Conservation (phyloP, 2,888 invertebrate genomes). For the Girardia tigrina region DNA sequence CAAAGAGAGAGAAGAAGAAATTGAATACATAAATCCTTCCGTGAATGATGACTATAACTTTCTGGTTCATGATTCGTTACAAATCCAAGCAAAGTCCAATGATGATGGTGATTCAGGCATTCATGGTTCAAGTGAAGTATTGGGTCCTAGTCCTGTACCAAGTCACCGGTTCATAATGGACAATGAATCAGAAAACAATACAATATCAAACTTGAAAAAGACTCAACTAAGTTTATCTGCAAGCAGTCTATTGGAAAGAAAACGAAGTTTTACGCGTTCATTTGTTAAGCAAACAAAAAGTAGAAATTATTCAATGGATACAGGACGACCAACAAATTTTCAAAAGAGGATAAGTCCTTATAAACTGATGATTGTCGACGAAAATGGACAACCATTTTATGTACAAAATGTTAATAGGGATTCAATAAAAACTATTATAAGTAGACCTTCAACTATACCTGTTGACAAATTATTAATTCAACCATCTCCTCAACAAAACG, state of each 20-base stretch:
- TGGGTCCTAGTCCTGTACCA: neutral
- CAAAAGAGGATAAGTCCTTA: neutral
- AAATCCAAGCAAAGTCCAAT: constrained; percentile 11
- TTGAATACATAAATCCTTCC: neutral
- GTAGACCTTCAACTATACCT: neutral
- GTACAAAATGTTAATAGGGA: neutral
- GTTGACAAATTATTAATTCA: neutral
- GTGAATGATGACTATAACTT: neutral
- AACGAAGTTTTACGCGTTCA: constrained; percentile 1
- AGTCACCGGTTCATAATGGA: neutral
- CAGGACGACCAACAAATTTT: neutral
- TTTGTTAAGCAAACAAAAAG: constrained; percentile 1
- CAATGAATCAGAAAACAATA: neutral
- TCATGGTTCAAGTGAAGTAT: neutral
- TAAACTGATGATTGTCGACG: neutral
- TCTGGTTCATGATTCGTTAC: neutral
- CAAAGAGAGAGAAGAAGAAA: constrained; percentile 17
- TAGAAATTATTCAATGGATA: constrained; percentile 18
- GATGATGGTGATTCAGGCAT: constrained; percentile 19
- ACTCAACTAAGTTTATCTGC: constrained; percentile 11
- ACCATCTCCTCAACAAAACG: neutral
- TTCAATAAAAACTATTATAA: neutral
- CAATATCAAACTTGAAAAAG: neutral
- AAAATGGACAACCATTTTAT: constrained; percentile 5
- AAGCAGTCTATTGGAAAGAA: constrained; percentile 14